phyloP scores from a whole-genome alignment of 2,797 vertebrate genomes.

The Sus cebifrons region DNA sequence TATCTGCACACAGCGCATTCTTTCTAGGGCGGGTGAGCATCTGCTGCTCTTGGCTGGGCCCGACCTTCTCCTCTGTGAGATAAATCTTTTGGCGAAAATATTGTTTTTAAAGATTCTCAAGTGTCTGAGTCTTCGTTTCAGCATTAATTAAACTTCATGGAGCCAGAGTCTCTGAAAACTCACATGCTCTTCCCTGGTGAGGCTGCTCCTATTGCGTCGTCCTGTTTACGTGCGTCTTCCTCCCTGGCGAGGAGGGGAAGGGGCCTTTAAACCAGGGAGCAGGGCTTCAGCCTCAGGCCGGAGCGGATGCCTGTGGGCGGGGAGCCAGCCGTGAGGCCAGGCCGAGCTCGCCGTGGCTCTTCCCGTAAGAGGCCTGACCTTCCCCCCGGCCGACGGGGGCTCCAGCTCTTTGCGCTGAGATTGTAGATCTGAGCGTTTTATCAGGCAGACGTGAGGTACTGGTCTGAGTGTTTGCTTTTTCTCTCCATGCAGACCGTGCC shows the following conservation, averaged over 20 bases:
- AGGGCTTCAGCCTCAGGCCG: fast-evolving
- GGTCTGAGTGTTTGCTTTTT: too few relatives aligned
- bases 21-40: not conserved
- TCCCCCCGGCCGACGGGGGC: fast-evolving
- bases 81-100: not conserved
- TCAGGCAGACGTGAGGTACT: fast-evolving
- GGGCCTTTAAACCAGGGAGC: fast-evolving
- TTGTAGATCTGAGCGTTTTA: fast-evolving
- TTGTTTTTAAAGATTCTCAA: slow-evolving; percentile 3
- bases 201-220: not conserved
- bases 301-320: fast-evolving
- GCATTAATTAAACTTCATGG: not conserved
- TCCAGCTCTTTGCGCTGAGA: too few relatives aligned
- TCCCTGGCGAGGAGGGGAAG: not conserved
- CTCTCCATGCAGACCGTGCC: not conserved
- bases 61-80: not conserved
- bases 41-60: not conserved
- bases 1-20: fast-evolving
- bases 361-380: fast-evolving
- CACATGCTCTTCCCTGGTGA: not conserved
- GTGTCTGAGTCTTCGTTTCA: not conserved
- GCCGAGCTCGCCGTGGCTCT: fast-evolving
- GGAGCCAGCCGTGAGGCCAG: fast-evolving
- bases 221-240: fast-evolving
- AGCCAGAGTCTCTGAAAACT: not conserved